Percentiles rank a stretch among this genome's conserved stretches.
These are phyloP conservation scores for Hydrozoanthus gracilis DNA, from an alignment of 92 coral and sea anemone species.

Conservation along the genomic window DNA sequence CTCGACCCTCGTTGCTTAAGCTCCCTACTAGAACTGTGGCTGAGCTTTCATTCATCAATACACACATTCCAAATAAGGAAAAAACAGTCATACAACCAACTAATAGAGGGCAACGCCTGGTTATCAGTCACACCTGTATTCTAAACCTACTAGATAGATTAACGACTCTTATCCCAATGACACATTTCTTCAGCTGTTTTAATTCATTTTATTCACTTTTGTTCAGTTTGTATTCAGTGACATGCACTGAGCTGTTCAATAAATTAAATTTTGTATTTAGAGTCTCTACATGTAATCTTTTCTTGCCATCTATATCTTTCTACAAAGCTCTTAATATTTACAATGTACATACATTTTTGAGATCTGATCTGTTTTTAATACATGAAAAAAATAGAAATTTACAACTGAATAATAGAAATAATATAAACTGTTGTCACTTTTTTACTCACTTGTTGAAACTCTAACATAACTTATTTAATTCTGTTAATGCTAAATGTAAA, in stretches of 20 bases:
- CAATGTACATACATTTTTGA: neutral
- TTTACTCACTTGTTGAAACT: too few relatives aligned
- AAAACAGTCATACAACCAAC: too few relatives aligned
- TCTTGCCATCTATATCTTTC: neutral
- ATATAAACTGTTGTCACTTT: too few relatives aligned
- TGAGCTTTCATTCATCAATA: too few relatives aligned
- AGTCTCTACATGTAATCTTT: neutral
- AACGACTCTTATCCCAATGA: neutral
- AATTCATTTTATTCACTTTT: neutral
- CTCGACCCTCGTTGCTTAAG: too few relatives aligned
- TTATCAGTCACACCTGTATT: too few relatives aligned
- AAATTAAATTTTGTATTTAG: slow-evolving; percentile 10
- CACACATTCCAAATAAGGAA: too few relatives aligned
- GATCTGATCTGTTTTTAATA: neutral
- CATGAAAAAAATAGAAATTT: neutral
- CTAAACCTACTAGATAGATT: too few relatives aligned
- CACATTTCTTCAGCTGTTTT: neutral
- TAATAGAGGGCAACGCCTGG: too few relatives aligned
- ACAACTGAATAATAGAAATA: neutral
- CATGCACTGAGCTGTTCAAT: neutral
- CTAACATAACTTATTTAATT: too few relatives aligned
- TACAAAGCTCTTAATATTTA: slow-evolving; percentile 15
- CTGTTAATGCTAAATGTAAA: too few relatives aligned
- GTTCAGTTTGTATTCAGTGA: slow-evolving; percentile 18
- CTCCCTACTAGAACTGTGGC: too few relatives aligned